A percentile compares a stretch with the other conserved stretches of the same genome.
phyloP scores from a whole-genome alignment of 2,797 vertebrate genomes.

The Galagoides demidoff region DNA sequence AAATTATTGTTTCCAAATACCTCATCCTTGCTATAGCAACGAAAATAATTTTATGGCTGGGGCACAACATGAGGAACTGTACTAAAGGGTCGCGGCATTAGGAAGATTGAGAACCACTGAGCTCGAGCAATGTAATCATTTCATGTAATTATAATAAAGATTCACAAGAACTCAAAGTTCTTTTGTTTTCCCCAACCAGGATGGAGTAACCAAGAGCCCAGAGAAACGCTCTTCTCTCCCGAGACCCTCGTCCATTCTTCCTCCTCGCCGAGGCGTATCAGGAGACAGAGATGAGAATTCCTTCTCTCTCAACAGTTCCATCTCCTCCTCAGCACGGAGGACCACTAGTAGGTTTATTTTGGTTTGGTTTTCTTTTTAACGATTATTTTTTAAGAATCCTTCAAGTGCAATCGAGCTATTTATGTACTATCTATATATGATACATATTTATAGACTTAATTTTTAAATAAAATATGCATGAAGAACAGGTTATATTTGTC shows the following conservation, averaged over 20 bases:
- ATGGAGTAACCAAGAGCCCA: constrained; percentile 94
- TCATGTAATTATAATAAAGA: background rate
- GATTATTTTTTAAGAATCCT: background rate
- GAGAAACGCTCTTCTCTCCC: constrained; percentile 95
- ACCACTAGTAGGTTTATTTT: constrained; percentile 92
- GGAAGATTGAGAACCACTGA: too few species aligned
- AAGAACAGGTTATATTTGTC: constrained; percentile 10
- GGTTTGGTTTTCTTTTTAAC: background rate
- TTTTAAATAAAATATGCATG: constrained; percentile 5
- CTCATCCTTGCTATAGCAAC: too few species aligned
- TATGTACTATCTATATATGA: background rate
- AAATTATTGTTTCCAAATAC: too few species aligned
- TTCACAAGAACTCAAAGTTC: background rate
- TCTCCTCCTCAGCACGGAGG: constrained; percentile 91
- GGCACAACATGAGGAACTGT: too few species aligned
- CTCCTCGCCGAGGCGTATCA: constrained; percentile 90
- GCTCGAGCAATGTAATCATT: background rate
- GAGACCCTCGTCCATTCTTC: constrained; percentile 93
- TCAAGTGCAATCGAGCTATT: background rate
- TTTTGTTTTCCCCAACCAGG: constrained; percentile 87
- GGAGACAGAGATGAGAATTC: constrained; percentile 97
- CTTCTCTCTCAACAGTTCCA: constrained; percentile 89
- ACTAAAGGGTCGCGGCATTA: too few species aligned
- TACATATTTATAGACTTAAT: background rate
- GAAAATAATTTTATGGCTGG: too few species aligned